Evolutionary conservation across 2,888 invertebrate genomes (phyloP).

Genomic region (Gibbula magus): DNA sequence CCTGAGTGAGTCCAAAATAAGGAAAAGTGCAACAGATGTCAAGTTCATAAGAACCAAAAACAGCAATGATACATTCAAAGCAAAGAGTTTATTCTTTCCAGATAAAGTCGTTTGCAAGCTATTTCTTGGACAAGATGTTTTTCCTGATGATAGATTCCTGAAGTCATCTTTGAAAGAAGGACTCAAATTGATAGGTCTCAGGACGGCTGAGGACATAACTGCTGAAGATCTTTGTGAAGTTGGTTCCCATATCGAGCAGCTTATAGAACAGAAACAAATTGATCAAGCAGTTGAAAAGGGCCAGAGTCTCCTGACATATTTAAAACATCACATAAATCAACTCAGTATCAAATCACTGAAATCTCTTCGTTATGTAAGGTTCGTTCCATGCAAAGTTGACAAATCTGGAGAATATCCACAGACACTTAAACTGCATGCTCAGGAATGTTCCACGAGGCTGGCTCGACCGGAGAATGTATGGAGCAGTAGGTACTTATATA

Average conservation of each 20-base stretch:
- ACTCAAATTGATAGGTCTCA: conserved; percentile 52
- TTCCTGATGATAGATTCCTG: conserved; percentile 39
- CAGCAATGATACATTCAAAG: no score
- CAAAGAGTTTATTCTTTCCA: conserved; percentile 2
- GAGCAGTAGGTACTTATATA: not conserved
- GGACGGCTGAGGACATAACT: conserved; percentile 44
- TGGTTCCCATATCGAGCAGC: conserved; percentile 31
- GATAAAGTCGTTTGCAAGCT: conserved; percentile 40
- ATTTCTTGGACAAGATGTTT: conserved; percentile 51
- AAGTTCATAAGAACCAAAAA: not conserved
- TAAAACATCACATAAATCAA: not conserved
- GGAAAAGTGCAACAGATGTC: not conserved
- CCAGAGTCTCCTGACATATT: not conserved
- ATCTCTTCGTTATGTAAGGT: not conserved
- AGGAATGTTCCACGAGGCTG: conserved; percentile 27
- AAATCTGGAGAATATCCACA: conserved; percentile 38
- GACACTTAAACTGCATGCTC: conserved; percentile 30
- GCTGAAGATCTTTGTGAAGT: conserved; percentile 42
- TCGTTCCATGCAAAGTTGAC: conserved; percentile 34
- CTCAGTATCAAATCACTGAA: not conserved
- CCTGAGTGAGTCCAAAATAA: not conserved
- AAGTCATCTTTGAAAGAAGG: conserved; percentile 26
- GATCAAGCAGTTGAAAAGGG: not conserved
- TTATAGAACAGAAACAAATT: not conserved
- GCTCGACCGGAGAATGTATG: conserved; percentile 33